Evolutionary conservation across 2,113 vertebrate species (phyloP), one percentile per base, ranked within the genome.

Genomic region (Leuciscus idus): DNA sequence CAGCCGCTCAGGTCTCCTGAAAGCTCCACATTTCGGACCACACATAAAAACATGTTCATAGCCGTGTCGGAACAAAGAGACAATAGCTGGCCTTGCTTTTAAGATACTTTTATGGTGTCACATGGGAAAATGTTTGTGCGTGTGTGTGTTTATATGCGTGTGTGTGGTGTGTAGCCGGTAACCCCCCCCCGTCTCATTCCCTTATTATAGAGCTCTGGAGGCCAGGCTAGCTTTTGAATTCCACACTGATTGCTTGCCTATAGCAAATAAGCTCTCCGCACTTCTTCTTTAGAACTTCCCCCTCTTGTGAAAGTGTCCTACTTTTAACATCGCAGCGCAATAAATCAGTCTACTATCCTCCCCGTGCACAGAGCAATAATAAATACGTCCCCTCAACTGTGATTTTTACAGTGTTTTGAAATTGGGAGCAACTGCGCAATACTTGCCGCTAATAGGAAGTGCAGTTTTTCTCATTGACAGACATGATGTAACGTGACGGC

Each of bases 181-280:
- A 91, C 85, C 7, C 55, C 12, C 46, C 66, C 86, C 88, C 88
- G 28, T 89, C 74, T 89, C 88, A 79, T 91, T 87, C 90, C 87
- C 88, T 93, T 93, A 94, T 93, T 93, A 92, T 91, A 89, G 90
- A 89, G 90, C 86, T 85, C 91, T 88, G 90, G 89, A 91, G 92
- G 92, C 90, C 88, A 88, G 87, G 89, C 50, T 84, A 90, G 90
- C 89, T 90, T 92, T 89, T 92, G 91, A 94, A 93, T 93, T 91
- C 91, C 91, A 79, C 89, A 91, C 91, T 94, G 92, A 93, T 93
- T 94, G 93, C 91, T 64, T 79, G 93, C 93, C 93, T 90, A 92
- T 92, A 94, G 94, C 91, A 92, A 93, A 89, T 92, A 89, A 92
- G 85, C 89, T 90, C 88, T 87, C 85, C 90, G 84, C 90, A 86